Base-by-base conservation (phyloP, 2,113 vertebrate species). In the Chamaetylas fuelleborni region DNA sequence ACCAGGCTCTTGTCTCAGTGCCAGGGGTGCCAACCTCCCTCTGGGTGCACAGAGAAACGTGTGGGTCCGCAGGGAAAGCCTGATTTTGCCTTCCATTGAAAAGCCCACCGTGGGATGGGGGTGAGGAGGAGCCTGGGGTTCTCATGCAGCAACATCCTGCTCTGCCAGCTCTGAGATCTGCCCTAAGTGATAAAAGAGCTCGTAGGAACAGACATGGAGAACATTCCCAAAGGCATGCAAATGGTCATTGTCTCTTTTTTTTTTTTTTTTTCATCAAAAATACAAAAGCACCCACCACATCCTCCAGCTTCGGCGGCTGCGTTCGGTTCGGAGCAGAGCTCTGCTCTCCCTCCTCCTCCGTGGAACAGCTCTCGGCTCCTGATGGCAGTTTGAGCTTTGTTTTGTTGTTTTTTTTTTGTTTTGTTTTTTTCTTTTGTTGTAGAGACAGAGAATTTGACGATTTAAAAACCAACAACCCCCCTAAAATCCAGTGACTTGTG, bases 211-310 rank as follows among this genome's bases (percentile, higher is more conserved):
- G 95, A 90, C 90, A 86, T 40, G 82, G 96, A 94, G 93, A 94
- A 95, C 94, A 96, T 84, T 88, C 89, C 93, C 92, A 92, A 81
- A 97, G 73, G 91, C 97, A 97, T 97, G 97, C 96, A 95, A 91
- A 90, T 88, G 79, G 90, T 95, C 85, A 65, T 88, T 78, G 82
- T 91, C 85, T 93, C 65, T 96, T 76, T 90, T 83, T 91, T 69
- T 47, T 58, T 70, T 34, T 57, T 88, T 87, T 86, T 76, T 71
- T 95, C 80, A 88, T 97, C 93, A 94, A 97, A 97, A 97, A 92
- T 97, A 97, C 93, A 97, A 97, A 98, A 97, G 95, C 93, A 93
- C 87, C 93, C 93, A 86, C 92, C 88, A 58, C 72, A 34, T 86
- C 36, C 31, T 33, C 40, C 38, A 13, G 79, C 85, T 84, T 26